These are phyloP conservation scores for Amphibalanus amphitrite DNA, from an alignment of 1,140 invertebrate species.

Conservation along the genomic window DNA sequence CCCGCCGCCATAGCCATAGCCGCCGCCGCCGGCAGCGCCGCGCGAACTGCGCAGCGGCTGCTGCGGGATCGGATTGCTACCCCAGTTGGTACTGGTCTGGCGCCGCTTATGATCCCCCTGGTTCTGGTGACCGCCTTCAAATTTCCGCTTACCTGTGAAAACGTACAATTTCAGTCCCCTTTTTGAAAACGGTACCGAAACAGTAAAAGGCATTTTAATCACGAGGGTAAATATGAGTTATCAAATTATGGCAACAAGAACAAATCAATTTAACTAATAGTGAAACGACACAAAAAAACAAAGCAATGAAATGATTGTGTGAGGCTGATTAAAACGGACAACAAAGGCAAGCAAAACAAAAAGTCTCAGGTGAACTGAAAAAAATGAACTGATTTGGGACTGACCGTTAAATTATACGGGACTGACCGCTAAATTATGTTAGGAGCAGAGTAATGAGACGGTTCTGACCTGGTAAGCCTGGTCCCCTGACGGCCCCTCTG, in stretches of 20 bases:
- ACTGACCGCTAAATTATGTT: too few species aligned
- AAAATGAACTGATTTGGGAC: too few species aligned
- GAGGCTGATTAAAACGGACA: too few species aligned
- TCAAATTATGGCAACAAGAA: too few species aligned
- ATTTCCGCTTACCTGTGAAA: slow-evolving; percentile 77
- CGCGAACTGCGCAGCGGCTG: slow-evolving; percentile 42
- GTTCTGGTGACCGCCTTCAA: slow-evolving; percentile 88
- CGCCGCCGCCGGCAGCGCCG: slow-evolving; percentile 26
- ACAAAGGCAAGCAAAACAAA: too few species aligned
- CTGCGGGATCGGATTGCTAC: neutral
- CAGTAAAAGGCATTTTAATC: too few species aligned
- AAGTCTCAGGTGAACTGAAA: too few species aligned
- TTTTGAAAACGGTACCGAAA: neutral
- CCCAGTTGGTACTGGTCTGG: neutral
- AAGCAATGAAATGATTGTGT: too few species aligned
- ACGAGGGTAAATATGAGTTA: too few species aligned
- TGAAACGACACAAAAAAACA: too few species aligned
- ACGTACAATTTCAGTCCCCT: slow-evolving; percentile 4
- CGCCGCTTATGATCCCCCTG: slow-evolving; percentile 87
- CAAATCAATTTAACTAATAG: too few species aligned
- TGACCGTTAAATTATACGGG: too few species aligned
- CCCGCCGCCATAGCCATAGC: slow-evolving; percentile 11
- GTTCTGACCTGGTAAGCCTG: slow-evolving; percentile 72
- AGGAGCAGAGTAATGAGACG: neutral
- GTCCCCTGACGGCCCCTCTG: slow-evolving; percentile 55